These are phyloP conservation scores for Fopius arisanus DNA, from an alignment of 1,140 invertebrate genomes.

Conservation along the genomic window DNA sequence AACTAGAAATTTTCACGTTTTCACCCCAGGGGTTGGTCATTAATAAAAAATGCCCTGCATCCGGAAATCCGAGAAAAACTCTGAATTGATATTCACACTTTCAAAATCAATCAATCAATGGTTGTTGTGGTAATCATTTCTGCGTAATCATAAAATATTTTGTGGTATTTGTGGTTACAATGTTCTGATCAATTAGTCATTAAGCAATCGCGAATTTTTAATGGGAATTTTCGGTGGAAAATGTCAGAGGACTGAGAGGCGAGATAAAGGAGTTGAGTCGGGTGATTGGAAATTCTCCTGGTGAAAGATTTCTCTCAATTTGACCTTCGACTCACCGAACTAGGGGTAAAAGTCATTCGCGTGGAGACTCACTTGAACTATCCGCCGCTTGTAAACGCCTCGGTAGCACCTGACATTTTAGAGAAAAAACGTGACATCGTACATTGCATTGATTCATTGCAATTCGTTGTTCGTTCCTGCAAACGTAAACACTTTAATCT, in stretches of 20 bases:
- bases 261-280: background rate
- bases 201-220: no score
- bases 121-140: no score
- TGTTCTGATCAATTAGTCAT: no score
- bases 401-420: constrained; percentile 28
- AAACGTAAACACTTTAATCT: background rate
- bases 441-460: constrained; percentile 8
- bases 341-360: constrained; percentile 6
- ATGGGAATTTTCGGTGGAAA: background rate
- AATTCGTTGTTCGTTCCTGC: background rate
- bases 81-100: no score
- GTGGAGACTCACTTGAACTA: constrained; percentile 8
- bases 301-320: constrained; percentile 8
- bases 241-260: background rate
- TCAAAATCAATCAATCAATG: no score
- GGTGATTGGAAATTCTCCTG: background rate
- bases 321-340: constrained; percentile 2
- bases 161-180: no score
- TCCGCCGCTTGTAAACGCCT: constrained; percentile 8
- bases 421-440: constrained; percentile 20
- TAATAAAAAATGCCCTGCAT: background rate
- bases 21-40: background rate
- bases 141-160: no score
- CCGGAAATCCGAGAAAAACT: no score
- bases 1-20: background rate